Conservation (phyloP, 2,797 vertebrate genomes). For the Alfaro cultratus region DNA sequence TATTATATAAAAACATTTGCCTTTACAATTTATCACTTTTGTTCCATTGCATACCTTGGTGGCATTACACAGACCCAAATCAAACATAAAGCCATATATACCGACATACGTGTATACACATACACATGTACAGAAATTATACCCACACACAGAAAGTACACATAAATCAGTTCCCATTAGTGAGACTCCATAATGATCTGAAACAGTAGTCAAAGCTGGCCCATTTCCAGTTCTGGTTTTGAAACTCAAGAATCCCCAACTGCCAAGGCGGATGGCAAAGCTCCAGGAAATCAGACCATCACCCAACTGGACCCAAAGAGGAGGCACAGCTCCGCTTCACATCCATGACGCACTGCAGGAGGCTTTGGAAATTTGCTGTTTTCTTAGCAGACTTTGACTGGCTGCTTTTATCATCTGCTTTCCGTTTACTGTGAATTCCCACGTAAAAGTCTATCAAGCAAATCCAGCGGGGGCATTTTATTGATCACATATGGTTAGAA, state of each 20-base stretch:
- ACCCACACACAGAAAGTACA: constrained; percentile 45
- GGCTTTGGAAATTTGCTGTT: constrained; percentile 39
- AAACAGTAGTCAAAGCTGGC: constrained; percentile 67
- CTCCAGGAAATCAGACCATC: constrained; percentile 74
- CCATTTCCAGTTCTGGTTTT: constrained; percentile 73
- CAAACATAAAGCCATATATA: constrained; percentile 17
- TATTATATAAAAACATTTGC: not conserved
- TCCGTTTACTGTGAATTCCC: constrained; percentile 67
- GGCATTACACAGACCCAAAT: not conserved
- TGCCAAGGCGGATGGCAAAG: constrained; percentile 67
- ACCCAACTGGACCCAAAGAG: constrained; percentile 54
- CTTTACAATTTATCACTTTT: constrained; percentile 17
- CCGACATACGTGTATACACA: constrained; percentile 34
- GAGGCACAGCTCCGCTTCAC: constrained; percentile 51
- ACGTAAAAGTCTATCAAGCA: constrained; percentile 64
- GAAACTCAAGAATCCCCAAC: constrained; percentile 74
- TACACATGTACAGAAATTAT: constrained; percentile 24
- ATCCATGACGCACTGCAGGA: constrained; percentile 50
- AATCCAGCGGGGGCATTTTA: constrained; percentile 54
- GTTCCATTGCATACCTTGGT: not conserved
- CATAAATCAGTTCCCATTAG: constrained; percentile 75
- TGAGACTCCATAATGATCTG: constrained; percentile 67
- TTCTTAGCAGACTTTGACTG: constrained; percentile 36
- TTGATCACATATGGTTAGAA: constrained; percentile 64
- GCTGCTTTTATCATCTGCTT: constrained; percentile 57